phyloP scores from a whole-genome alignment of 2,113 vertebrate species.

The Desmodus rotundus region DNA sequence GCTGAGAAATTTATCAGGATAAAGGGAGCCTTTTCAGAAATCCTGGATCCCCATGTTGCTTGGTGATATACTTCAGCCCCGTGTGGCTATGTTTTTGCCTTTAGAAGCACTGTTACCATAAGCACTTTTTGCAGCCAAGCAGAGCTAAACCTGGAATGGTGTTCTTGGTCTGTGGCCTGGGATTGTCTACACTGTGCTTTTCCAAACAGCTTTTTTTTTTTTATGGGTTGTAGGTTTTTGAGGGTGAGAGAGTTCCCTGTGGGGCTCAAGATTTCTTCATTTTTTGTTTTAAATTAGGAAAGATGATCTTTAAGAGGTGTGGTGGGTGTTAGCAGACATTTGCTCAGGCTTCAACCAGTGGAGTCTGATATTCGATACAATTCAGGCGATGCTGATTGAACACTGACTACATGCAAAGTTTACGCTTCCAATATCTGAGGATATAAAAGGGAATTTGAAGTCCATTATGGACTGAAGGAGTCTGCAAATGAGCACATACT shows the following conservation, averaged over 20 bases:
- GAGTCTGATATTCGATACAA: not conserved
- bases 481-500: not conserved
- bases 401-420: not conserved
- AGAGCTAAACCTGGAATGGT: conserved; percentile 2
- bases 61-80: not conserved
- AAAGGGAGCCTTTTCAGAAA: conserved; percentile 46
- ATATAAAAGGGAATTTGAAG: not conserved
- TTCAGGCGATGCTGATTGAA: not conserved
- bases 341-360: not conserved
- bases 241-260: not conserved
- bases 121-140: not conserved
- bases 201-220: not conserved
- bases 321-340: not conserved
- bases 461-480: not conserved
- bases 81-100: not conserved
- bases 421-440: not conserved
- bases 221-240: conserved; percentile 28
- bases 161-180: not conserved
- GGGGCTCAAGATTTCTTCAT: not conserved
- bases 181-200: not conserved
- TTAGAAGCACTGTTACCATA: not conserved
- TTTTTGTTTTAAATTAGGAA: conserved; percentile 11
- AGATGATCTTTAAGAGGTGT: not conserved
- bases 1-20: conserved; percentile 1
- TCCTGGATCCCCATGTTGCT: not conserved